phyloP scores from a whole-genome alignment of 64 coral and sea anemone species.

The Montipora capricornis region DNA sequence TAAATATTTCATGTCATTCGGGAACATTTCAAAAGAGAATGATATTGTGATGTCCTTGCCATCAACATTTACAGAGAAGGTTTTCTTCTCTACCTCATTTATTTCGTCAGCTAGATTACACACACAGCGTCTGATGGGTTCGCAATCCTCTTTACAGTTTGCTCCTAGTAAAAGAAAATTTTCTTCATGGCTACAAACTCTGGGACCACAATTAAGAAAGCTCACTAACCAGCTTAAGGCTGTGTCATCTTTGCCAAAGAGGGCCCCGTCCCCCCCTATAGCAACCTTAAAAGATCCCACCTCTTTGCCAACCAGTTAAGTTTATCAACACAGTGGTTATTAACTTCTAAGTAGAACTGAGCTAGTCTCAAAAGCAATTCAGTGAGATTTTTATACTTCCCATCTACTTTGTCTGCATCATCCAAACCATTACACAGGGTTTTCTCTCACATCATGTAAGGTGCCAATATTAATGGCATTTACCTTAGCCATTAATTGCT shows the following conservation, averaged over 20 bases:
- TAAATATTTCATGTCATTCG: conserved; percentile 17
- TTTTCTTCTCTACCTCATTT: conserved; percentile 14
- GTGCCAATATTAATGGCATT: conserved; percentile 68
- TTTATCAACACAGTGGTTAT: conserved; percentile 34
- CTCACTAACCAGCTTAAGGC: conserved; percentile 53
- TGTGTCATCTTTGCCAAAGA: conserved; percentile 55
- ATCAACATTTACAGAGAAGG: conserved; percentile 1
- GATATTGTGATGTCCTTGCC: conserved; percentile 8
- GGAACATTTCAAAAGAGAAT: conserved; percentile 62
- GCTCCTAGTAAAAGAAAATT: conserved; percentile 54
- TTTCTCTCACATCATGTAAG: conserved; percentile 74
- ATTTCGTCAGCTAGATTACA: conserved; percentile 34
- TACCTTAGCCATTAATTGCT: conserved; percentile 51
- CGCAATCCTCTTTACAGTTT: conserved; percentile 49
- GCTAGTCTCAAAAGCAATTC: conserved; percentile 48
- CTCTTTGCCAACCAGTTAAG: conserved; percentile 59
- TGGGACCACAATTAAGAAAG: conserved; percentile 52
- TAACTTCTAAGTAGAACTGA: conserved; percentile 55
- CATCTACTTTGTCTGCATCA: conserved; percentile 64
- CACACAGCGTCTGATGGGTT: background rate
- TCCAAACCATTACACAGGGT: conserved; percentile 53
- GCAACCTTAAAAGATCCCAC: conserved; percentile 50
- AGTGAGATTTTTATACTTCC: conserved; percentile 52
- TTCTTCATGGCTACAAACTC: conserved; percentile 36
- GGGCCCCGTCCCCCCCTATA: conserved; percentile 51